Evolutionary conservation across 2,113 vertebrate genomes (phyloP).

Genomic region (Sapayoa aenigma): DNA sequence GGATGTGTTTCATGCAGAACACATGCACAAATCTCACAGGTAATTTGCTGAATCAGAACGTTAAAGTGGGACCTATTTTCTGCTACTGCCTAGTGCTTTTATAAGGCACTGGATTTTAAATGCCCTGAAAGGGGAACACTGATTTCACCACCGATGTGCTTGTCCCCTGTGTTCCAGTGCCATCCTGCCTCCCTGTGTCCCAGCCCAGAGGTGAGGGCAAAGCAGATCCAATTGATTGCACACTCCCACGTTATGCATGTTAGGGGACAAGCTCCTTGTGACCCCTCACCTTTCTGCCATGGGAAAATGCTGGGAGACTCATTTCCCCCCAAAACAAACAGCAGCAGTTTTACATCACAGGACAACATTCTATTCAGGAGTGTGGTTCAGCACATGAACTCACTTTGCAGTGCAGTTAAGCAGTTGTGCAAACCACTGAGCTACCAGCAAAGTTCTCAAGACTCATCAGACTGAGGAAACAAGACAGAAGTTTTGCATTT

Average conservation of each 20-base stretch:
- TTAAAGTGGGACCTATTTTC: neutral
- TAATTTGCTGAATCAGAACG: neutral
- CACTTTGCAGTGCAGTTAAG: neutral
- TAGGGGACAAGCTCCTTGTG: neutral
- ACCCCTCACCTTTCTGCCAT: slow-evolving; percentile 41
- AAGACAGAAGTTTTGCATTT: neutral
- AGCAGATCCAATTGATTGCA: slow-evolving; percentile 12
- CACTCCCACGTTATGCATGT: neutral
- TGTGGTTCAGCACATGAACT: neutral
- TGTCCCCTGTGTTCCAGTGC: neutral
- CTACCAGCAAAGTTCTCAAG: neutral
- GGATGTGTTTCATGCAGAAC: neutral
- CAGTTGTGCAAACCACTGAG: neutral
- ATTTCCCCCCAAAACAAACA: neutral
- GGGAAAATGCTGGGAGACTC: slow-evolving; percentile 8
- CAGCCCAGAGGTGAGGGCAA: neutral
- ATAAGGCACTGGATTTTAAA: neutral
- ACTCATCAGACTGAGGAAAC: neutral
- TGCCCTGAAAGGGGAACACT: neutral
- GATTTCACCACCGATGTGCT: rapidly evolving
- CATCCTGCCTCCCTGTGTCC: neutral
- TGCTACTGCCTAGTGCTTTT: neutral
- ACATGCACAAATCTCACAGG: neutral
- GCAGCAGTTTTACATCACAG: neutral
- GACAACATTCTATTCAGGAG: neutral